phyloP scores from a whole-genome alignment of 2,888 invertebrate genomes.

The Galerucella pusilla region DNA sequence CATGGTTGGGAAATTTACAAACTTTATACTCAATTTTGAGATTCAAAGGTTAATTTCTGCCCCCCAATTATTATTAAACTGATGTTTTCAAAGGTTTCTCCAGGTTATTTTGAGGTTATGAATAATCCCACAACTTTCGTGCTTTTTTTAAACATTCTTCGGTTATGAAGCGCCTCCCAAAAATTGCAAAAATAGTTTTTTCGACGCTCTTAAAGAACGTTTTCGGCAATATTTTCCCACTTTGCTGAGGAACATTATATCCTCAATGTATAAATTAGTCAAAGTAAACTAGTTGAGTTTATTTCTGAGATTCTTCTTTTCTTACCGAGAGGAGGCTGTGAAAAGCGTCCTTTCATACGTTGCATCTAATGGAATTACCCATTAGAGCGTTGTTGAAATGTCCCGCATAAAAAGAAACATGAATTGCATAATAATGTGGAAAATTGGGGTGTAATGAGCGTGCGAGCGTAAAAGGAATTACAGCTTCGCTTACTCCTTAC shows the following conservation, averaged over 20 bases:
- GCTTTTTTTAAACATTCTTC: too few relatives aligned
- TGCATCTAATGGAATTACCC: conserved; percentile 29
- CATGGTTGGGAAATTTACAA: too few relatives aligned
- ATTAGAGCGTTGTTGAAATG: conserved; percentile 33
- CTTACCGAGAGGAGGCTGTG: conserved; percentile 21
- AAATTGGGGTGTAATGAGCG: conserved; percentile 32
- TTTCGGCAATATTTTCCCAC: too few relatives aligned
- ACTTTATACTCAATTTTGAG: too few relatives aligned
- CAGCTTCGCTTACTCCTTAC: conserved; percentile 1
- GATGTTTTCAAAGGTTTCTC: too few relatives aligned
- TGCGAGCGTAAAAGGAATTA: conserved; percentile 22
- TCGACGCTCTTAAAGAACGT: too few relatives aligned
- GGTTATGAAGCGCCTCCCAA: too few relatives aligned
- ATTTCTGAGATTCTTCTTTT: conserved; percentile 28
- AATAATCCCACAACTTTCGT: too few relatives aligned
- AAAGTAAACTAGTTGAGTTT: conserved; percentile 32
- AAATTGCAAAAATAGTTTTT: too few relatives aligned
- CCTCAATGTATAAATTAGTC: conserved; percentile 33
- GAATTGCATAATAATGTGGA: conserved; percentile 35
- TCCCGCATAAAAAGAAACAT: conserved; percentile 31
- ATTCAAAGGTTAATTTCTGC: too few relatives aligned
- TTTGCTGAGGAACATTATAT: conserved; percentile 20
- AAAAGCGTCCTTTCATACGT: conserved; percentile 27
- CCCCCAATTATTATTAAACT: too few relatives aligned
- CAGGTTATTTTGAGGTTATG: too few relatives aligned